Evolutionary conservation across 2,797 vertebrate species (phyloP), one percentile per base, ranked within the genome.

Genomic region (Varecia variegata): DNA sequence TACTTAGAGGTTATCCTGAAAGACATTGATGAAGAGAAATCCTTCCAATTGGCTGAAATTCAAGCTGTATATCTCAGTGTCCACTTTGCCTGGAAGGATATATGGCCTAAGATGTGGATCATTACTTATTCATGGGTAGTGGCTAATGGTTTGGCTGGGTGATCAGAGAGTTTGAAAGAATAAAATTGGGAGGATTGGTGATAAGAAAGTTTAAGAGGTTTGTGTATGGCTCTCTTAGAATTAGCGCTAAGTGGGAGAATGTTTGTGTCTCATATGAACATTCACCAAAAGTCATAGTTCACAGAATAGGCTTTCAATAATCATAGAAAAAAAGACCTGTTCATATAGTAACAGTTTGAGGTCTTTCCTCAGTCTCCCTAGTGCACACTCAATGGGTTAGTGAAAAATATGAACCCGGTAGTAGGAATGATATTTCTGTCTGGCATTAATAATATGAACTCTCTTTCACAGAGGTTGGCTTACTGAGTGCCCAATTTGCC

Each of bases 21-120:
- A 89, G 65, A 71, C 85, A 83, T 1, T 68, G 58, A 60, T 74
- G 50, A 87, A 86, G 50, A 70, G 65, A 94, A 92, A 85, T 84
- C n/a, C 50, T 92, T 95, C 85, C 79, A 86, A 25, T 14, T 96
- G 93, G 60, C 56, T 95, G 79, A 95, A 84, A 93, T 52, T 90
- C 84, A 95, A 95, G 67, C 25, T 93, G 47, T 93, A 62, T 93
- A 93, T 92, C 45, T 95, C 84, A 77, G n/a, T 93, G 88, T 96
- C 40, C 35, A 94, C 43, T 90, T 85, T 88, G 3, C 52, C 38
- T 93, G 14, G 47, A 50, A 95, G 77, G 67, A 79, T 90, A 95
- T 90, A 88, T 87, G 60, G 43, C 50, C 43, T 84, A 30, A 92
- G 71, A 32, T 95, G 13, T 90, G 52, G 23, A 56, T 85, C 13